A percentile compares a stretch with the other conserved stretches of the same genome.
These are phyloP conservation scores for Leistus spinibarbis DNA, from an alignment of 2,888 invertebrate genomes.

Conservation along the genomic window DNA sequence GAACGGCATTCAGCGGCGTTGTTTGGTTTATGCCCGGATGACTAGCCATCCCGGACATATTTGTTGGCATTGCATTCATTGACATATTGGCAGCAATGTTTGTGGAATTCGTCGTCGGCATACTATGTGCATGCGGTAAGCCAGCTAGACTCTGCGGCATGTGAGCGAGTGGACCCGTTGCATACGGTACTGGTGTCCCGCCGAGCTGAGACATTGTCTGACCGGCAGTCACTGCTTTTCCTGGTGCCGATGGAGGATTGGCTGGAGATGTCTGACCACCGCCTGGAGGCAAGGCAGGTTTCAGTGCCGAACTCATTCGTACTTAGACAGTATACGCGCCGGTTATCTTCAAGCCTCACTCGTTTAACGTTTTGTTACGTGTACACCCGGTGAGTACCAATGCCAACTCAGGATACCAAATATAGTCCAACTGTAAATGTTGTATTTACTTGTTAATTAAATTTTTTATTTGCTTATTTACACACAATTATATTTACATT, in stretches of 20 bases:
- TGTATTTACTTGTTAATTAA: neutral
- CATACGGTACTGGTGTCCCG: constrained; percentile 48
- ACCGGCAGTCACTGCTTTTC: constrained; percentile 53
- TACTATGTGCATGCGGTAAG: constrained; percentile 44
- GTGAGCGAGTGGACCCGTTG: constrained; percentile 51
- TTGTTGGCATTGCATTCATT: constrained; percentile 18
- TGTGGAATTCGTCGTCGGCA: neutral
- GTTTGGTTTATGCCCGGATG: constrained; percentile 25
- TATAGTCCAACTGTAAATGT: neutral
- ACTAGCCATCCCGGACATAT: constrained; percentile 21
- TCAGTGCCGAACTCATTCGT: constrained; percentile 68
- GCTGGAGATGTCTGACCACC: constrained; percentile 54
- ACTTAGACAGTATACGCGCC: constrained; percentile 42
- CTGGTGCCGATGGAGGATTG: constrained; percentile 45
- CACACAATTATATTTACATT: neutral
- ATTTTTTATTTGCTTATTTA: neutral
- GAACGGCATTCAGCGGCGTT: constrained; percentile 19
- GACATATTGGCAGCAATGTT: constrained; percentile 28
- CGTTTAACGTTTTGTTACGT: neutral
- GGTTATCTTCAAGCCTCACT: neutral
- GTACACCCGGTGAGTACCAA: neutral
- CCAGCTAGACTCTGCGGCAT: constrained; percentile 50
- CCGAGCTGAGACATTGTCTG: constrained; percentile 27
- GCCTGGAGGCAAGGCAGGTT: constrained; percentile 63
- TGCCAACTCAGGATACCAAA: neutral